Base-by-base conservation (phyloP, 2,113 vertebrate species). In the Nasalis larvatus region DNA sequence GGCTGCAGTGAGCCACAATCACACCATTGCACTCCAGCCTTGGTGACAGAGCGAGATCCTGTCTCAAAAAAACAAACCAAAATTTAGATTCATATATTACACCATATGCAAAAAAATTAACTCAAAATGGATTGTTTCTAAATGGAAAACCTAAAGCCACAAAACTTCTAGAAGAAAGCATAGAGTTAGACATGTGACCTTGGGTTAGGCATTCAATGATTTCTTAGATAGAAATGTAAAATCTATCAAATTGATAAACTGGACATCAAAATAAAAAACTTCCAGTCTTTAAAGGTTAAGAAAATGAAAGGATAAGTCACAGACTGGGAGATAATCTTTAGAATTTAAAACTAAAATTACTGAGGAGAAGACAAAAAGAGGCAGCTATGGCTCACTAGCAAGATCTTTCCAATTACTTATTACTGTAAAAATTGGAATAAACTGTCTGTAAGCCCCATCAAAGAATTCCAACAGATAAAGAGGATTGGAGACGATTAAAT, bases 341-440 rank as follows among this genome's bases (percentile, higher is more conserved):
- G 71, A 97, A 95, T 84, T 88, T 87, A 92, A 93, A 86, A 86
- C 66, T 95, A 93, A 74, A 93, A 91, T 85, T 91, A 88, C 60
- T 63, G 77, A 80, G 66, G n/a, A 91, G 97, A 88, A 95, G 71
- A 83, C 37, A 91, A 86, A 92, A 80, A 92, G 68, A 95, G 77
- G 16, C 47, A 90, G 47, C 95, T 80, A 35, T 95, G 63, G 63
- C 54, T 96, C 11, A 80, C 9, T 63, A 45, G 52, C 60, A 96
- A n/a, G 37, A 93, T 95, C 85, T 76, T 87, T 94, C 84, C 74
- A 30, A 85, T 76, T 81, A 95, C 45, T 87, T 84, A 94, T 60
- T 82, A 76, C 32, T 85, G 58, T 63, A 4, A 91, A 84, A 97
- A 94, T 60, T 76, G 42, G 49, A 86, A 89, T 27, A 13, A 76